These are phyloP conservation scores for Psilopogon haemacephalus DNA, from an alignment of 2,113 vertebrate species.

Conservation along the genomic window DNA sequence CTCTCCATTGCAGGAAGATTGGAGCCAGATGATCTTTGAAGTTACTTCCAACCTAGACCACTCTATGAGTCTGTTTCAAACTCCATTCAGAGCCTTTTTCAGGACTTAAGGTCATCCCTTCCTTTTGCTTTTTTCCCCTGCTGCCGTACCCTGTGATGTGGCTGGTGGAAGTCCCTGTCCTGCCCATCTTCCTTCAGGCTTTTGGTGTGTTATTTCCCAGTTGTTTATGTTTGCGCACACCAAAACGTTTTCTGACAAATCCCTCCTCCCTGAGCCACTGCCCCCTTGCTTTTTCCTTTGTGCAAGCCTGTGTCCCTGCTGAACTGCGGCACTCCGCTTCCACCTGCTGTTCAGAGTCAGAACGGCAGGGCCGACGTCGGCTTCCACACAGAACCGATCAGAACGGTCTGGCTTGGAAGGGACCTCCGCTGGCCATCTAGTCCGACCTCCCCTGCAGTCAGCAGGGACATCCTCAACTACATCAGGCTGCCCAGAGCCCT, in stretches of 20 bases:
- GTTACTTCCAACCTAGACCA: too few relatives aligned
- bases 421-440: too few relatives aligned
- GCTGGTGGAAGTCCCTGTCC: not conserved
- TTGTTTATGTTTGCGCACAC: not conserved
- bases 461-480: too few relatives aligned
- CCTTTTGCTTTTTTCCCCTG: not conserved
- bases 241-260: not conserved
- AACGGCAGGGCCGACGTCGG: not conserved
- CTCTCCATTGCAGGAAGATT: too few relatives aligned
- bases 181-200: not conserved
- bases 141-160: not conserved
- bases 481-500: too few relatives aligned
- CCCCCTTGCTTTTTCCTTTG: not conserved
- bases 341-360: constrained; percentile 68
- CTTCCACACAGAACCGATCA: too few relatives aligned
- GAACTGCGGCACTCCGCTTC: constrained; percentile 55
- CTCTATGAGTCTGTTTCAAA: not conserved
- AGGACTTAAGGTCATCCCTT: not conserved
- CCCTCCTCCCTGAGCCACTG: not conserved
- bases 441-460: too few relatives aligned
- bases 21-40: too few relatives aligned
- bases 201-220: not conserved
- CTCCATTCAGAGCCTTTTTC: not conserved
- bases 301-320: not conserved
- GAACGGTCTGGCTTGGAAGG: too few relatives aligned